phyloP scores from a whole-genome alignment of 2,797 vertebrate genomes.

The Hippopotamyrus pictus region DNA sequence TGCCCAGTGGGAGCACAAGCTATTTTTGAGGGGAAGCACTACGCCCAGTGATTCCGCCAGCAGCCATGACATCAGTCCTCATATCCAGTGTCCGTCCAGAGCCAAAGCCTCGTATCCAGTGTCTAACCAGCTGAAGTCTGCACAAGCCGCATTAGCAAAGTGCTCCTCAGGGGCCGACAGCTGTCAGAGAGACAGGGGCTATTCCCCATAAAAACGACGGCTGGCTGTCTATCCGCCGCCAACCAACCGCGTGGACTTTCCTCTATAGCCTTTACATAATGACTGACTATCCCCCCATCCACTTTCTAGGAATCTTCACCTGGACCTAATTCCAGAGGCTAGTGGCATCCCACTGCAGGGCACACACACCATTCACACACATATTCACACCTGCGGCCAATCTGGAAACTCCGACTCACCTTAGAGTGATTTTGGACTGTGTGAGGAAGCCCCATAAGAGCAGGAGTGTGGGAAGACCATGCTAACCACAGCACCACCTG shows the following conservation, averaged over 20 bases:
- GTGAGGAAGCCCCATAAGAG: not conserved
- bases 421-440: not conserved
- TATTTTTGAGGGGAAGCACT: constrained; percentile 50
- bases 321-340: not conserved
- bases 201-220: constrained; percentile 36
- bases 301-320: not conserved
- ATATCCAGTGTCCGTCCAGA: constrained; percentile 38
- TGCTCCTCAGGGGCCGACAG: constrained; percentile 32
- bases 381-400: not conserved
- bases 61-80: constrained; percentile 51
- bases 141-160: constrained; percentile 32
- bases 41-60: constrained; percentile 48
- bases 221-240: constrained; percentile 38
- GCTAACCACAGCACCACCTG: not conserved
- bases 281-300: not conserved
- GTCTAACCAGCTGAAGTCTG: constrained; percentile 20
- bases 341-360: not conserved
- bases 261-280: not conserved
- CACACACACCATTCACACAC: not conserved
- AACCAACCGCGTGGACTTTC: constrained; percentile 35
- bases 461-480: not conserved
- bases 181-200: constrained; percentile 44
- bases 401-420: not conserved
- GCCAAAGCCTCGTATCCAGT: constrained; percentile 43
- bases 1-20: constrained; percentile 39